These are phyloP conservation scores for Bhutanitis thaidina DNA, from an alignment of 2,888 invertebrate species.

Conservation along the genomic window DNA sequence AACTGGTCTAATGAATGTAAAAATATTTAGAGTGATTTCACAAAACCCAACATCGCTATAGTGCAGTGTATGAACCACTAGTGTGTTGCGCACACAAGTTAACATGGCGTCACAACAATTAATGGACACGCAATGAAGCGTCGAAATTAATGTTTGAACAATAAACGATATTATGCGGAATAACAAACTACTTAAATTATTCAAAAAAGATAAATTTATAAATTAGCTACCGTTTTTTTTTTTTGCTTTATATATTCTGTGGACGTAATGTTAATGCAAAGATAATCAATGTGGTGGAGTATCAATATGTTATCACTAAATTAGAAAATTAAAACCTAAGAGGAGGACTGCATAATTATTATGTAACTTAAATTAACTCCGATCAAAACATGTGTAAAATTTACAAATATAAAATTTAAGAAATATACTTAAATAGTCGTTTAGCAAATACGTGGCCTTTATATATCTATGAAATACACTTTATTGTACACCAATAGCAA, in stretches of 20 bases:
- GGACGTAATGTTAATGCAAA: no score
- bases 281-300: no score
- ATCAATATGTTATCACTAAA: no score
- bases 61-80: neutral
- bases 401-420: no score
- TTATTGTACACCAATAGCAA: no score
- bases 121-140: slow-evolving; percentile 36
- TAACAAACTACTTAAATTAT: neutral
- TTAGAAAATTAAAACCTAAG: no score
- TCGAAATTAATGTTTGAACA: slow-evolving; percentile 32
- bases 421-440: no score
- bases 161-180: slow-evolving; percentile 11
- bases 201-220: neutral
- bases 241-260: neutral
- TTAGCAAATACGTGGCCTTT: no score
- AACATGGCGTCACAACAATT: slow-evolving; percentile 30
- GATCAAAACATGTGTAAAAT: no score
- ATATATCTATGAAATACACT: no score
- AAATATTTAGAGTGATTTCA: neutral
- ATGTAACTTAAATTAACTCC: no score
- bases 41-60: neutral
- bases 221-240: neutral
- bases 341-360: no score
- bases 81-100: neutral
- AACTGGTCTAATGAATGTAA: neutral